phyloP scores from a whole-genome alignment of 2,888 invertebrate species.

The Apocheima hispidaria region DNA sequence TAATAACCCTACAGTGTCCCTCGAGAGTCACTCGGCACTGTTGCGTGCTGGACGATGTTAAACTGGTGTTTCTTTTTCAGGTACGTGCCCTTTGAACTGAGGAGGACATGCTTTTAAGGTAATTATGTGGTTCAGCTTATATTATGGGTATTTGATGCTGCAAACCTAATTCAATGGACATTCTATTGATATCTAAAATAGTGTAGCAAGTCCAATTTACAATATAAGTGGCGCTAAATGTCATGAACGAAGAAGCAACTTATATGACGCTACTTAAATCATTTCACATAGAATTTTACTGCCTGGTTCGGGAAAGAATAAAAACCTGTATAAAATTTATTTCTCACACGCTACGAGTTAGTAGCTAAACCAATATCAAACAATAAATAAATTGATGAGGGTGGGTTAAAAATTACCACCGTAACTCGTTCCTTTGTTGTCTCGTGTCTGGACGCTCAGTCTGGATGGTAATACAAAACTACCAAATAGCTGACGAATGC shows the following conservation, averaged over 20 bases:
- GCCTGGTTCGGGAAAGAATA: too few relatives aligned
- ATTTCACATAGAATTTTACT: neutral
- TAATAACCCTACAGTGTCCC: neutral
- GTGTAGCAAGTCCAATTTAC: too few relatives aligned
- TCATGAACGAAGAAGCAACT: too few relatives aligned
- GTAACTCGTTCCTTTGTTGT: conserved; percentile 12
- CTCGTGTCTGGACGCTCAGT: neutral
- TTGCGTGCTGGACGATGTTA: conserved; percentile 12
- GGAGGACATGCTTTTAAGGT: conserved; percentile 16
- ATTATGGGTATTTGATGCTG: too few relatives aligned
- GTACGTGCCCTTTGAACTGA: conserved; percentile 18
- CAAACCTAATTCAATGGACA: too few relatives aligned
- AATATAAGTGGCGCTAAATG: too few relatives aligned
- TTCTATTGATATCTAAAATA: too few relatives aligned
- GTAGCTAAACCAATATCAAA: neutral
- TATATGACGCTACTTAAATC: too few relatives aligned
- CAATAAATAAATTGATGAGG: neutral
- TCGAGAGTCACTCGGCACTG: neutral
- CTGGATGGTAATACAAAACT: neutral
- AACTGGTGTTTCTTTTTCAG: conserved; percentile 14
- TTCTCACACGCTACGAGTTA: too few relatives aligned
- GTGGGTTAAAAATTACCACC: neutral
- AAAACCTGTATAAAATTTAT: too few relatives aligned
- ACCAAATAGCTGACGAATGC: conserved; percentile 6
- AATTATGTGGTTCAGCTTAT: too few relatives aligned